These are phyloP conservation scores for Kryphioiulus occultus DNA, from an alignment of 2,888 invertebrate genomes.

Conservation along the genomic window DNA sequence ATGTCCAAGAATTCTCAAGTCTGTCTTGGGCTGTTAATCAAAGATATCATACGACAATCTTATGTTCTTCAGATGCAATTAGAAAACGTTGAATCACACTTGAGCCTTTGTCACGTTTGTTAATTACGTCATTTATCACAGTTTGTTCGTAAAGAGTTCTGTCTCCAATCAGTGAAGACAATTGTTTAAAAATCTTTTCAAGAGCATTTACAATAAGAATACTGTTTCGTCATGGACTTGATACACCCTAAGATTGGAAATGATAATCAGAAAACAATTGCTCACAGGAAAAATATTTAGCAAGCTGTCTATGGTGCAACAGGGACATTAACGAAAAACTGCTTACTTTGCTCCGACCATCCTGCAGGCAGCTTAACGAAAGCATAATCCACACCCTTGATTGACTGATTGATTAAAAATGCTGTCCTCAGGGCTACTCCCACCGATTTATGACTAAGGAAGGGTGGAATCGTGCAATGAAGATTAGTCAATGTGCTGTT, in stretches of 20 bases:
- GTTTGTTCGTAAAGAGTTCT: no score
- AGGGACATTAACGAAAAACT: not conserved
- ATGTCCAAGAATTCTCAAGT: no score
- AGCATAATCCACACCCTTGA: not conserved
- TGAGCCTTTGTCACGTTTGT: no score
- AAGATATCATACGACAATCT: no score
- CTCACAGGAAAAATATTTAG: not conserved
- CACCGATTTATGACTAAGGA: not conserved
- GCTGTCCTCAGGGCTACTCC: not conserved
- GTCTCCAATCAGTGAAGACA: no score
- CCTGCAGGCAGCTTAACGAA: not conserved
- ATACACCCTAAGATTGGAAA: no score
- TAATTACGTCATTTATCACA: no score
- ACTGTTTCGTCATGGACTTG: no score
- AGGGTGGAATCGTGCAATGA: not conserved
- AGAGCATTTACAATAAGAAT: not conserved
- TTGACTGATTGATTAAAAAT: slow-evolving; percentile 23
- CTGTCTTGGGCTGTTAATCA: no score
- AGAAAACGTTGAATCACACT: no score
- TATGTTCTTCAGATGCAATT: no score
- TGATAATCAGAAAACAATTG: not conserved
- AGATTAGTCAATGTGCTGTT: not conserved
- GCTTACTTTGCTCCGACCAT: not conserved
- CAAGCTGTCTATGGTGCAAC: not conserved
- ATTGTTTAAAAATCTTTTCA: not conserved